Base-by-base conservation (phyloP, 2,113 vertebrate species). In the Corythoichthys intestinalis region DNA sequence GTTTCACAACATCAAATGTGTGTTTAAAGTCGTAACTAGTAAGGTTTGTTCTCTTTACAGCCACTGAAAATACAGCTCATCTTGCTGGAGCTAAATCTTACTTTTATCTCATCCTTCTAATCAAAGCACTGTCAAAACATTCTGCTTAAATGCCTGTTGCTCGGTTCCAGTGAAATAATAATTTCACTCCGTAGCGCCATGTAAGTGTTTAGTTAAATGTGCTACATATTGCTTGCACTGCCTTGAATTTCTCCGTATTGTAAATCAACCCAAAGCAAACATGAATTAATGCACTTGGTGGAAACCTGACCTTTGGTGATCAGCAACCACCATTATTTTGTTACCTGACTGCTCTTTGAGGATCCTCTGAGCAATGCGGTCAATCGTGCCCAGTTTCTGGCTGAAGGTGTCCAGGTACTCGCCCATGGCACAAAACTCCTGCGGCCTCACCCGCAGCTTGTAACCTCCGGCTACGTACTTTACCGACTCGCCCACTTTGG, bases 331-430 rank as follows among this genome's bases (percentile, higher is more conserved):
- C 48, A 9, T 39, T 6, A 6, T 83, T 89, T 86, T 11, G 28
- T 2, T 83, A 98, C 97, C 97, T 81, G 96, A 78, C 86, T 99
- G 95, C 71, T 98, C 97, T 75, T 96, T 97, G 80, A 98, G 94
- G 86, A 99, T 98, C 70, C 97, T 92, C 82, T 98, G 97, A 72
- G 96, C 94, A 86, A 99, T 98, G 77, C 97, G 94, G 76, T 99
- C 97, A 35, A 98, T 95, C 70, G 97, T 99, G 70, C 97, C 97
- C 77, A 99, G 92, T 71, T 99, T 99, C 76, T 96, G 93, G 35
- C 89, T 94, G 86, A 99, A 99, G 0, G 92, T 93, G 66, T 99
- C 97, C 74, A 98, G 84, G 85, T 98, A 99, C 1, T 99, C 97
- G 0, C 94, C 94, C 71, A 98, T 94, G 65, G 94, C 92, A 34